These are phyloP conservation scores for Erebia palarica DNA, from an alignment of 2,888 invertebrate genomes.

Conservation along the genomic window DNA sequence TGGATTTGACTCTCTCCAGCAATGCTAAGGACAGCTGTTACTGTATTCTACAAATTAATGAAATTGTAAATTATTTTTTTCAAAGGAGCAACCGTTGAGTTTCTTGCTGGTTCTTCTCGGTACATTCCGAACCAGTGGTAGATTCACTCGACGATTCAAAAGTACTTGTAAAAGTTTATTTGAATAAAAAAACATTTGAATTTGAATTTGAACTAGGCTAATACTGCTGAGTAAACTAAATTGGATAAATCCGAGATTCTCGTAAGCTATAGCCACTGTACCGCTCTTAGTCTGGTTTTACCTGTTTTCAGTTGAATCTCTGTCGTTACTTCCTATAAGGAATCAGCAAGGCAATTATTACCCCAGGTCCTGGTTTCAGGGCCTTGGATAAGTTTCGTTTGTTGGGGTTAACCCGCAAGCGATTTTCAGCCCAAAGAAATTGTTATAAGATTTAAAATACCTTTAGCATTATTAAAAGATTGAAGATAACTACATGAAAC, in stretches of 20 bases:
- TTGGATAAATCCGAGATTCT: background rate
- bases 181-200: too few species aligned
- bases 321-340: slow-evolving; percentile 33
- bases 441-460: background rate
- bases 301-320: slow-evolving; percentile 30
- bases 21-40: too few species aligned
- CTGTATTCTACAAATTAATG: too few species aligned
- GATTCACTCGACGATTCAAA: too few species aligned
- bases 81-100: too few species aligned
- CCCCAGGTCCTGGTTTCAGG: slow-evolving; percentile 38
- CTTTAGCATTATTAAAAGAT: background rate
- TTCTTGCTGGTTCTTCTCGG: too few species aligned
- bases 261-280: background rate
- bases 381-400: slow-evolving; percentile 20
- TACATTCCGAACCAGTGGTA: too few species aligned
- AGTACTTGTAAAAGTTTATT: too few species aligned
- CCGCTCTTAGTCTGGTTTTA: slow-evolving; percentile 26
- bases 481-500: slow-evolving; percentile 5
- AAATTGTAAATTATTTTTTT: too few species aligned
- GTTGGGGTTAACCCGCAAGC: slow-evolving; percentile 9
- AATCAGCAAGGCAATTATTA: slow-evolving; percentile 38
- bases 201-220: too few species aligned
- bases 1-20: too few species aligned
- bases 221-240: too few species aligned
- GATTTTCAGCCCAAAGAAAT: slow-evolving; percentile 5